Evolutionary conservation across 2,113 vertebrate species (phyloP).

Genomic region (Phoenicopterus ruber): DNA sequence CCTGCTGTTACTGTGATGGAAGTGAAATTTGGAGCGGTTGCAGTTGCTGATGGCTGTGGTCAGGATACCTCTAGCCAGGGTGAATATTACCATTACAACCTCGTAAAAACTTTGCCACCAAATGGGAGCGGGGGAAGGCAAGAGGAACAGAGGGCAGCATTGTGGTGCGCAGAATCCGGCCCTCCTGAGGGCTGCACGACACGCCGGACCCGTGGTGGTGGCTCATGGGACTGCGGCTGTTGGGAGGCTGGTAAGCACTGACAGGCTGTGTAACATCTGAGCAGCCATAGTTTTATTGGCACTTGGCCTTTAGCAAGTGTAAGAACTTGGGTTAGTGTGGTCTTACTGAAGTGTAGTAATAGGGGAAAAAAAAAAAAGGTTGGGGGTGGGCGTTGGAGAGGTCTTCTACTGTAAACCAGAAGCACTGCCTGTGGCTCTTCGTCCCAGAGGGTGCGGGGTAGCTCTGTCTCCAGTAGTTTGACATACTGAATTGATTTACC

Average conservation of each 20-base stretch:
- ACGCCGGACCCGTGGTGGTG: accelerated
- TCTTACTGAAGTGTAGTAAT: not conserved
- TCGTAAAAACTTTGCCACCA: not conserved
- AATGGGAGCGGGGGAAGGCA: not conserved
- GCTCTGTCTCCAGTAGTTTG: not conserved
- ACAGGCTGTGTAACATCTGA: not conserved
- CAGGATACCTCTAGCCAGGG: not conserved
- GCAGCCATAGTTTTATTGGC: not conserved
- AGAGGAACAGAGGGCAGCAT: not conserved
- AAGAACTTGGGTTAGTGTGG: not conserved
- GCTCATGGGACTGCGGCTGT: accelerated
- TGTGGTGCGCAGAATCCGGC: accelerated
- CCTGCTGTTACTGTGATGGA: not conserved
- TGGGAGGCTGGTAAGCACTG: not conserved
- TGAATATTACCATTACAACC: not conserved
- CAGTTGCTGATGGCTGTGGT: not conserved
- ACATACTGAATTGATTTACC: not conserved
- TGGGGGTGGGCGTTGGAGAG: too few relatives aligned
- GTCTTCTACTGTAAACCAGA: not conserved
- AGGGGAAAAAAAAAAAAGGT: not conserved
- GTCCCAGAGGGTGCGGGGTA: not conserved
- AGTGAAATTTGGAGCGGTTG: not conserved
- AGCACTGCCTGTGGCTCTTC: not conserved
- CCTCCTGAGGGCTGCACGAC: not conserved
- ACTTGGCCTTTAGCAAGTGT: not conserved